phyloP scores from a whole-genome alignment of 2,113 vertebrate species.

The Centropus unirufus region DNA sequence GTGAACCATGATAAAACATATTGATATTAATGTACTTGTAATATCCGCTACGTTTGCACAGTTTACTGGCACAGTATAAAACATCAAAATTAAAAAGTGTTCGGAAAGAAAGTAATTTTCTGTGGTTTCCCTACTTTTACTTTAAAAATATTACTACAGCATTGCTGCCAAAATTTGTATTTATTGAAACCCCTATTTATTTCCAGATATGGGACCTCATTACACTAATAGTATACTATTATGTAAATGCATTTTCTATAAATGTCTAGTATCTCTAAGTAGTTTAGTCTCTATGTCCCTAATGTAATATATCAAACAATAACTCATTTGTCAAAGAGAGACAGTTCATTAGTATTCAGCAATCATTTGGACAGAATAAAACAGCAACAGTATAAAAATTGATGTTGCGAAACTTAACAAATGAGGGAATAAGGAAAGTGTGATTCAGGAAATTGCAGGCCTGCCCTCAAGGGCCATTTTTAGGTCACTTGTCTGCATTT shows the following conservation, averaged over 20 bases:
- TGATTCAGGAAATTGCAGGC: constrained; percentile 74
- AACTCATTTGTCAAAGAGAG: constrained; percentile 81
- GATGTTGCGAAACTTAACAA: constrained; percentile 80
- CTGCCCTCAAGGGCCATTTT: constrained; percentile 74
- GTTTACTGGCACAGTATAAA: not conserved
- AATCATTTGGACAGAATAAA: constrained; percentile 75
- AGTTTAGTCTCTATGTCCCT: constrained; percentile 75
- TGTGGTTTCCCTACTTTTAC: constrained; percentile 4
- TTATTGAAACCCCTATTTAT: constrained; percentile 59
- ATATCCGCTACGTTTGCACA: not conserved
- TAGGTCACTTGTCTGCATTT: constrained; percentile 79
- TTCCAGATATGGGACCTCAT: constrained; percentile 67
- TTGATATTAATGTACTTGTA: not conserved
- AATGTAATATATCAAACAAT: constrained; percentile 81
- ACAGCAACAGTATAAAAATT: constrained; percentile 78
- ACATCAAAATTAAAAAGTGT: not conserved
- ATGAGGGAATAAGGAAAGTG: constrained; percentile 75
- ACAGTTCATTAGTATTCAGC: constrained; percentile 78
- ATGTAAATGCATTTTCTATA: constrained; percentile 76
- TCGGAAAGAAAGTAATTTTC: constrained; percentile 20
- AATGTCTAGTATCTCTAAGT: constrained; percentile 73
- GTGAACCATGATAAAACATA: not conserved
- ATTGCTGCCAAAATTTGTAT: constrained; percentile 24
- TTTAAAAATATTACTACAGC: not conserved
- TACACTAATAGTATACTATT: constrained; percentile 70